Percentiles rank a stretch among this genome's conserved stretches.
phyloP scores from a whole-genome alignment of 2,113 vertebrate genomes.

The Campylomormyrus numenius region DNA sequence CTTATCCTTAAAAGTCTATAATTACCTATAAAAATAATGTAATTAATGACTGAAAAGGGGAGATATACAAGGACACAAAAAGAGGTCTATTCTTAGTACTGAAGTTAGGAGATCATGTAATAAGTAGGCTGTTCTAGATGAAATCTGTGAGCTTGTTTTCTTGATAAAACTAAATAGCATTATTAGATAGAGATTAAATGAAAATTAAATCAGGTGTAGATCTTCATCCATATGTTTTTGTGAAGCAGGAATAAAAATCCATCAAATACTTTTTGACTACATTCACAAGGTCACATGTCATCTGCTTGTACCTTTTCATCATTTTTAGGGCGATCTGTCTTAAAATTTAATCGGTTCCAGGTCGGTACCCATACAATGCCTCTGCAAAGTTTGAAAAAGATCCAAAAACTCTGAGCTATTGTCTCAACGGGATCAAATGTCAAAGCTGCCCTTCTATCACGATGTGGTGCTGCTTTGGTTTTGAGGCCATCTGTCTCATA shows the following conservation, averaged over 20 bases:
- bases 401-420: background rate
- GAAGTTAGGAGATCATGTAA: background rate
- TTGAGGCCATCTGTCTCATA: background rate
- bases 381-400: background rate
- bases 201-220: background rate
- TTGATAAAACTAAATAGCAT: background rate
- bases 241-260: background rate
- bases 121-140: background rate
- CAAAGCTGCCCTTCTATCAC: background rate
- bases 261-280: background rate
- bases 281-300: background rate
- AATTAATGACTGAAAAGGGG: background rate
- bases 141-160: background rate
- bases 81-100: background rate
- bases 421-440: background rate
- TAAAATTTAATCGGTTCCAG: background rate
- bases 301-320: background rate
- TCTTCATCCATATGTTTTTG: background rate
- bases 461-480: background rate
- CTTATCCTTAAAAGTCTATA: background rate
- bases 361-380: background rate
- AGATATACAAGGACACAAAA: background rate
- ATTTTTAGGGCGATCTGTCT: background rate
- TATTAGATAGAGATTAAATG: background rate
- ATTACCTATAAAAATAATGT: background rate